Evolutionary conservation across 2,797 vertebrate species (phyloP).

Genomic region (Falco concolor): DNA sequence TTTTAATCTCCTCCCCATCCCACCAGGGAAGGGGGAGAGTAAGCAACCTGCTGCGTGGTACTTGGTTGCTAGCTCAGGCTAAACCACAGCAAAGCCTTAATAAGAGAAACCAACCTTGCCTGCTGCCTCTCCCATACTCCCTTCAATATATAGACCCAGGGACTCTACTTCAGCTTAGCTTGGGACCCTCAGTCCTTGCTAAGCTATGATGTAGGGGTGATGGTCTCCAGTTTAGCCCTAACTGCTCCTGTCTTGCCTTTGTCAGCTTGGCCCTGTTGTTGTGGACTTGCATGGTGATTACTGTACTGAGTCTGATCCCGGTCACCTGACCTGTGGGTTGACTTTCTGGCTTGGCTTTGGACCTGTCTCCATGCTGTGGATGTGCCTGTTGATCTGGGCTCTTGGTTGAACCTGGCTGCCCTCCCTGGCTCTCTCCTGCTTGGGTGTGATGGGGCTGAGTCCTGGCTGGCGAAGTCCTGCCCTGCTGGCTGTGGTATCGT

Average conservation of each 20-base stretch:
- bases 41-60: too few relatives aligned
- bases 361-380: accelerated
- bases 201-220: not conserved
- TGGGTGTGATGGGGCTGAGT: not conserved
- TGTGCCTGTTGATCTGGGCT: not conserved
- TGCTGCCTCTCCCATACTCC: too few relatives aligned
- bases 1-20: too few relatives aligned
- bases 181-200: not conserved
- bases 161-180: not conserved
- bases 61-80: too few relatives aligned
- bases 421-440: not conserved
- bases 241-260: not conserved
- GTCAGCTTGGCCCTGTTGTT: not conserved
- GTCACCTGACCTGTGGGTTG: not conserved
- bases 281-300: too few relatives aligned
- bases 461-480: too few relatives aligned
- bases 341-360: not conserved
- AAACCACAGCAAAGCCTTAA: not conserved
- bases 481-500: not conserved
- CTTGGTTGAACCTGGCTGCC: not conserved
- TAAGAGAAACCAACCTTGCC: not conserved
- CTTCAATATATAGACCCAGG: not conserved
- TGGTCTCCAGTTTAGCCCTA: not conserved
- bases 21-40: too few relatives aligned
- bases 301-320: not conserved